Conservation (phyloP, 2,113 vertebrate genomes). For the Neodontobutis hainanensis region DNA sequence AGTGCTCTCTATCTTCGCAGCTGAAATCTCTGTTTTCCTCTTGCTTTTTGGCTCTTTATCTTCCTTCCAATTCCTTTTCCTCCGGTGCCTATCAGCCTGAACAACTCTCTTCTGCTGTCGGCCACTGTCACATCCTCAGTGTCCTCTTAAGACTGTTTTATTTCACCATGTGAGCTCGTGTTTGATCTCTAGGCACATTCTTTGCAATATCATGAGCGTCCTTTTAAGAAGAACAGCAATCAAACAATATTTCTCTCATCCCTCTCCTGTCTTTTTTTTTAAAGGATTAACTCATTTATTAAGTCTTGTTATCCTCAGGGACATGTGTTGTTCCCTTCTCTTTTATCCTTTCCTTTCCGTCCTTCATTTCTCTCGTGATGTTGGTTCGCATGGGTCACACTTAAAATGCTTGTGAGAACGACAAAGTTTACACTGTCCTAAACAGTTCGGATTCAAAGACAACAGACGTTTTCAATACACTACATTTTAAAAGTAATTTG, state of each 20-base stretch:
- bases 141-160: slow-evolving; percentile 34
- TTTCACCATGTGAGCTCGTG: slow-evolving; percentile 29
- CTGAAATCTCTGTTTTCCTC: slow-evolving; percentile 1
- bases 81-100: slow-evolving; percentile 28
- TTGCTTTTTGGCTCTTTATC: not conserved
- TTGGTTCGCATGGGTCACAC: slow-evolving; percentile 20
- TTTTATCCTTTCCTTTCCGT: slow-evolving; percentile 48
- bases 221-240: slow-evolving; percentile 66
- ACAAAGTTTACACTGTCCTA: not conserved
- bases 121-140: slow-evolving; percentile 38
- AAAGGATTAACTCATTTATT: slow-evolving; percentile 66
- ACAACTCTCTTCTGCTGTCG: slow-evolving; percentile 21
- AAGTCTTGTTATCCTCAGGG: slow-evolving; percentile 48
- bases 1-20: slow-evolving; percentile 24
- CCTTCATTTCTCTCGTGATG: slow-evolving; percentile 50
- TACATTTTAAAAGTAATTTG: too few relatives aligned
- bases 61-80: slow-evolving; percentile 11
- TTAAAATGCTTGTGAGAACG: slow-evolving; percentile 18
- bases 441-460: too few relatives aligned
- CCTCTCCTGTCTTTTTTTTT: slow-evolving; percentile 28
- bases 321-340: slow-evolving; percentile 34
- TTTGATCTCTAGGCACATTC: slow-evolving; percentile 53
- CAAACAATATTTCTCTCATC: slow-evolving; percentile 45
- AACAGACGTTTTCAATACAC: too few relatives aligned
- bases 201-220: slow-evolving; percentile 49